These are phyloP conservation scores for Eptesicus fuscus DNA, from an alignment of 2,113 vertebrate genomes.

Conservation along the genomic window DNA sequence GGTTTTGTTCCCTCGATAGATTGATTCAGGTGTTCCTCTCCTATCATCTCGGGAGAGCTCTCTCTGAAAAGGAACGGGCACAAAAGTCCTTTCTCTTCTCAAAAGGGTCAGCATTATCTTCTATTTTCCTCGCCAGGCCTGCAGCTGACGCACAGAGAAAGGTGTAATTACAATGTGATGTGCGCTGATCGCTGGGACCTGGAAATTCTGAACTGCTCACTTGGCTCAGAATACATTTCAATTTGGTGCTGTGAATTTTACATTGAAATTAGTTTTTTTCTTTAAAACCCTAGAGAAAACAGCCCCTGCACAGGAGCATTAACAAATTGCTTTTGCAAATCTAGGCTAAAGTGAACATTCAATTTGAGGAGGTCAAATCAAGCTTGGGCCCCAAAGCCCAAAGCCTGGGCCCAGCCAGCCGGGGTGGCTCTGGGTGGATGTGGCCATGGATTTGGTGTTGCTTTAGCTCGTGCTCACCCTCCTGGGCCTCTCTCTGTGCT, in stretches of 20 bases:
- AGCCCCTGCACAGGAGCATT: constrained; percentile 82
- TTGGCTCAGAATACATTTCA: constrained; percentile 86
- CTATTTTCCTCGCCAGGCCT: constrained; percentile 65
- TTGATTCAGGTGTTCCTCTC: constrained; percentile 70
- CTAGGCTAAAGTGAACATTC: constrained; percentile 90
- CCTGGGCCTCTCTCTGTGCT: background rate
- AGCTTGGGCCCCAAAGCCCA: constrained; percentile 82
- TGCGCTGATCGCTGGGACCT: constrained; percentile 77
- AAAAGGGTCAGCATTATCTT: constrained; percentile 77
- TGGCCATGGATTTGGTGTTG: constrained; percentile 30
- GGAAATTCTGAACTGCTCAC: constrained; percentile 81
- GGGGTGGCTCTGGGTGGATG: constrained; percentile 47
- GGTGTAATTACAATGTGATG: constrained; percentile 85
- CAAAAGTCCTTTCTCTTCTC: constrained; percentile 80
- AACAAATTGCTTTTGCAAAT: constrained; percentile 89
- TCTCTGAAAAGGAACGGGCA: constrained; percentile 72
- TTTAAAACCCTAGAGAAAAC: constrained; percentile 88
- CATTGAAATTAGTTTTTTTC: constrained; percentile 89
- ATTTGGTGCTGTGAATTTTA: constrained; percentile 86
- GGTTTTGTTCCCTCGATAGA: constrained; percentile 58
- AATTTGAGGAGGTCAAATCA: constrained; percentile 91
- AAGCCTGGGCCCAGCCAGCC: constrained; percentile 63
- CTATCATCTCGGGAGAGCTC: constrained; percentile 53
- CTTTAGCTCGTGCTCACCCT: background rate
- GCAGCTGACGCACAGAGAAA: constrained; percentile 82